These are phyloP conservation scores for Andrena haemorrhoa DNA, from an alignment of 2,888 invertebrate genomes.

Conservation along the genomic window DNA sequence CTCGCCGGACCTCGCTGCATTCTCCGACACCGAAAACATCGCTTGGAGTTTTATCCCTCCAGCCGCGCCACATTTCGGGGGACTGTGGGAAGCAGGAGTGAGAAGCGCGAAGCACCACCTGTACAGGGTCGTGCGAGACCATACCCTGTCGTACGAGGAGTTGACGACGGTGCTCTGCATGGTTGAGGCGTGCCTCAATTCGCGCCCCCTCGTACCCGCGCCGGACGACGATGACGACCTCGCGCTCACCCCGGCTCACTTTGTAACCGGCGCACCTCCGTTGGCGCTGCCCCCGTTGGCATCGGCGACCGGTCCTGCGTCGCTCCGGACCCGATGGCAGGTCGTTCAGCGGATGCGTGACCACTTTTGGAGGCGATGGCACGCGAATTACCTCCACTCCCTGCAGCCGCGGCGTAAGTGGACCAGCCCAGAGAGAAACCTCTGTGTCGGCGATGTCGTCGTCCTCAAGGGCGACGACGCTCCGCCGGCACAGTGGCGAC, in stretches of 20 bases:
- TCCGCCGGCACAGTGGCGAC: background rate
- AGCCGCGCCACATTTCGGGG: background rate
- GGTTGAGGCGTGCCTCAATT: conserved; percentile 14
- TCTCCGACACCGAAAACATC: background rate
- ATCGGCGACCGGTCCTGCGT: background rate
- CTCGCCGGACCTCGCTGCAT: background rate
- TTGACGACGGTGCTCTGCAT: background rate
- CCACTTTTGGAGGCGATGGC: background rate
- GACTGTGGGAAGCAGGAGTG: background rate
- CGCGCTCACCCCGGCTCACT: background rate
- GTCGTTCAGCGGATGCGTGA: background rate
- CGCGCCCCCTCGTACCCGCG: background rate
- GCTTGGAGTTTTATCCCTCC: conserved; percentile 6
- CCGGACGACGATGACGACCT: background rate
- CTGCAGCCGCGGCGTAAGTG: conserved; percentile 13
- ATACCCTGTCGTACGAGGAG: background rate
- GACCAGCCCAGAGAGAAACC: background rate
- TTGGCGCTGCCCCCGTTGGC: background rate
- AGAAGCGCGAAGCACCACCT: background rate
- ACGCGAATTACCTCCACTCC: background rate
- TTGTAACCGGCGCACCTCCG: conserved; percentile 2
- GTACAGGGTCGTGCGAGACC: background rate
- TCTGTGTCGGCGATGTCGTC: background rate
- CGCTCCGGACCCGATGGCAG: background rate
- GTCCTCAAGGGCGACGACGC: background rate